phyloP scores from a whole-genome alignment of 2,113 vertebrate species.

The Cryptomyrus ogoouensis region DNA sequence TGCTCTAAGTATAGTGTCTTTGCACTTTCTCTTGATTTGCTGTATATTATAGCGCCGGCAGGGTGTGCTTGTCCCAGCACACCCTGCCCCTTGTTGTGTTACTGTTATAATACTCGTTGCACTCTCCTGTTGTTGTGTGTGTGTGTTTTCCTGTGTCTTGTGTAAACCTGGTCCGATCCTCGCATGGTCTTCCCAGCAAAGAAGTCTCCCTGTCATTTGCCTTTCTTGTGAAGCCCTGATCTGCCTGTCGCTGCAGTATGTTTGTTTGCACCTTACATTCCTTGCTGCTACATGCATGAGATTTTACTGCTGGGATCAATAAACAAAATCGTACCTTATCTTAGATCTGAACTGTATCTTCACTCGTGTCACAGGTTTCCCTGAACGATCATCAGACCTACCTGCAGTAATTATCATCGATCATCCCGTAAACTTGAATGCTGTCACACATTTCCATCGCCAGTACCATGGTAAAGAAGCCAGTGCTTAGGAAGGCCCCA shows the following conservation, averaged over 20 bases:
- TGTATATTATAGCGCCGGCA: neutral
- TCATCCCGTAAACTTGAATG: slow-evolving; percentile 84
- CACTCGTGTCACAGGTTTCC: neutral
- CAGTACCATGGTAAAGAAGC: slow-evolving; percentile 93
- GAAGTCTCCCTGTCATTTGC: no score
- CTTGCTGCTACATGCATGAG: neutral
- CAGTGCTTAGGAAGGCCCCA: slow-evolving; percentile 87
- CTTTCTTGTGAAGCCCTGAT: no score
- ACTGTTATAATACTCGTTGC: no score
- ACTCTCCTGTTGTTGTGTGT: no score
- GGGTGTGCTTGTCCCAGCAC: no score
- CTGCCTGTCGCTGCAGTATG: neutral
- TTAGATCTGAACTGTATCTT: neutral
- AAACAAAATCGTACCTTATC: neutral
- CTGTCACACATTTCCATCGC: slow-evolving; percentile 82
- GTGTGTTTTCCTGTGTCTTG: no score
- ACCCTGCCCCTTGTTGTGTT: no score
- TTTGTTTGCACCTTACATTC: neutral
- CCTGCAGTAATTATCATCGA: slow-evolving; percentile 83
- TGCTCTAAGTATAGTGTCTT: neutral
- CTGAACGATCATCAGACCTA: slow-evolving; percentile 37
- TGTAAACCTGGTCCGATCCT: no score
- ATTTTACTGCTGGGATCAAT: neutral
- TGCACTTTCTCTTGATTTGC: neutral
- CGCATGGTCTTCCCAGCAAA: no score